Percentiles rank a stretch among this genome's conserved stretches.
phyloP scores from a whole-genome alignment of 1,140 invertebrate genomes.

The Caenorhabditis brenneri region DNA sequence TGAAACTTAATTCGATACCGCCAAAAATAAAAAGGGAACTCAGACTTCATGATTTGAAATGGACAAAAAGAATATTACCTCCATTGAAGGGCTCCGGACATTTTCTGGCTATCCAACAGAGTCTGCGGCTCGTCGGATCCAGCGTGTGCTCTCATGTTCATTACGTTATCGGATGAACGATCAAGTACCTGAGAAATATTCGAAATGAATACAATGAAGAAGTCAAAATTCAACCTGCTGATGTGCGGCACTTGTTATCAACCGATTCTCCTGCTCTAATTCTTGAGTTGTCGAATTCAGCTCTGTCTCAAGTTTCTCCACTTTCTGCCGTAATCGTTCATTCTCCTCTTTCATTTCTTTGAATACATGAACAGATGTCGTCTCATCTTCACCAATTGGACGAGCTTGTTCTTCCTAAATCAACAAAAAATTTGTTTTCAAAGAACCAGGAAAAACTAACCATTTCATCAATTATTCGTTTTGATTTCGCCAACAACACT shows the following conservation, averaged over 20 bases:
- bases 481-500: neutral
- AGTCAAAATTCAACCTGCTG: neutral
- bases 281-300: neutral
- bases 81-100: neutral
- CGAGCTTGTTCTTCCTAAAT: neutral
- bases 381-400: neutral
- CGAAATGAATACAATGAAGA: neutral
- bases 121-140: neutral
- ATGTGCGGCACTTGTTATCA: constrained; percentile 4
- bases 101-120: neutral
- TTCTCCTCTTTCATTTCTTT: constrained; percentile 29
- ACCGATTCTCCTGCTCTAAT: constrained; percentile 19
- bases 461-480: neutral
- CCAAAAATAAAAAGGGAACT: too few species aligned
- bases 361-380: constrained; percentile 17
- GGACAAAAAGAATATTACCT: neutral
- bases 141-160: neutral
- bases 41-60: neutral
- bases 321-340: neutral
- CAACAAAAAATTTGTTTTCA: too few species aligned
- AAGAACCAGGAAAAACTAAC: neutral
- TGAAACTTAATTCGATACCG: neutral
- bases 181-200: neutral
- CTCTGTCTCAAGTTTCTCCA: neutral
- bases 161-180: neutral